These are phyloP conservation scores for Hydractinia echinata DNA, from an alignment of 30 jellyfish, hydroid and myxozoan genomes.

Conservation along the genomic window DNA sequence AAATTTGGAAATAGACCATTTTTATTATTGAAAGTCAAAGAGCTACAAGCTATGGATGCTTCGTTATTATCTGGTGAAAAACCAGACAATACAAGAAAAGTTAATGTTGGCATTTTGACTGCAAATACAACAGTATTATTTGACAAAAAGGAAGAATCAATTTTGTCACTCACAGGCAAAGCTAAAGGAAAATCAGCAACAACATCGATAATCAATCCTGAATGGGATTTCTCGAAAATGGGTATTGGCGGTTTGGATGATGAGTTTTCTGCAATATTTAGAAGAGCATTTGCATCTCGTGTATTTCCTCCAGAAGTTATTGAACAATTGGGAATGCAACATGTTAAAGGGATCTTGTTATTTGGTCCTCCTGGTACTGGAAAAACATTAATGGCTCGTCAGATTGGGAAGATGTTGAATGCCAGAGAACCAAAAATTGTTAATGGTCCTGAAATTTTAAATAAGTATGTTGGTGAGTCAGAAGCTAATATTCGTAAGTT, in stretches of 20 bases:
- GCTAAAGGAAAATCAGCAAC: constrained; percentile 74
- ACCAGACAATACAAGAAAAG: background rate
- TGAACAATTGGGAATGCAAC: constrained; percentile 94
- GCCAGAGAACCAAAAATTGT: constrained; percentile 98
- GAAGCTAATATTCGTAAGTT: constrained; percentile 89
- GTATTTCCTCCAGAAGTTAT: constrained; percentile 99
- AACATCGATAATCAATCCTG: constrained; percentile 93
- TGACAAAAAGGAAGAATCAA: constrained; percentile 70
- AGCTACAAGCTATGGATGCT: background rate
- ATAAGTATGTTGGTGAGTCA: constrained; percentile 98
- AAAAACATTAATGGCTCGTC: constrained; percentile 95
- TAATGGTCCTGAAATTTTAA: constrained; percentile 98
- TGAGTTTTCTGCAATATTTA: constrained; percentile 88
- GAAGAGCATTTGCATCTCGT: constrained; percentile 98
- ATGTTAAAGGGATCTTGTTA: constrained; percentile 90
- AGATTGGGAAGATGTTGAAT: constrained; percentile 91
- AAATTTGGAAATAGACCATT: constrained; percentile 21
- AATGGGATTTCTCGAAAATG: constrained; percentile 96
- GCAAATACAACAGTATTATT: constrained; percentile 59
- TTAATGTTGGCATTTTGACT: constrained; percentile 59
- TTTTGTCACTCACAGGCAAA: constrained; percentile 63
- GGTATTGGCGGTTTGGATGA: constrained; percentile 99
- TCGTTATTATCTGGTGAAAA: background rate
- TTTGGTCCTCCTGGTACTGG: constrained; percentile 99
- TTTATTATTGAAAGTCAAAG: background rate